Conservation (phyloP, 2,797 vertebrate species). For the Alcedo atthis region DNA sequence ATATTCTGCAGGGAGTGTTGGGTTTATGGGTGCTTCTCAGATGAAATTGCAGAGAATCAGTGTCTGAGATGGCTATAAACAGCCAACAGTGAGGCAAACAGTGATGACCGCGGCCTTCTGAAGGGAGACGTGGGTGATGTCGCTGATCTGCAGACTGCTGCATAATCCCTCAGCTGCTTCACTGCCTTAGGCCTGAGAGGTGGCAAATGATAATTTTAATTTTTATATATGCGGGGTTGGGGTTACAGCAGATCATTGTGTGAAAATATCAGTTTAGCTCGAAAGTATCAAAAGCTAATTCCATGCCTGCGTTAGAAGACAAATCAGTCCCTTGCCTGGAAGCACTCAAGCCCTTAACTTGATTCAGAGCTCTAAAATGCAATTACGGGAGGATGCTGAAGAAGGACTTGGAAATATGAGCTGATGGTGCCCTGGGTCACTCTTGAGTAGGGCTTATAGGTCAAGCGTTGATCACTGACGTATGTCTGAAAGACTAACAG, state of each 20-base stretch:
- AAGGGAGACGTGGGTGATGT: not conserved
- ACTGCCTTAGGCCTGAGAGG: not conserved
- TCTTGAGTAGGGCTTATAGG: not conserved
- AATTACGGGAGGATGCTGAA: not conserved
- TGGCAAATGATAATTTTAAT: not conserved
- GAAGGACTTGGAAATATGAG: not conserved
- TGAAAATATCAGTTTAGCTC: not conserved
- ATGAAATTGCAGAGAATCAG: not conserved
- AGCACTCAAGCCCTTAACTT: not conserved
- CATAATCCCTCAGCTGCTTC: not conserved
- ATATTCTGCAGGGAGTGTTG: not conserved
- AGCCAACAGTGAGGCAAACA: not conserved
- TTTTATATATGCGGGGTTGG: accelerated
- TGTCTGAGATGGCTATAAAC: not conserved
- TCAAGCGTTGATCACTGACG: not conserved
- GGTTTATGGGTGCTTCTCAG: not conserved
- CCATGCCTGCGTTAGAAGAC: accelerated
- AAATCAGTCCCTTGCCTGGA: not conserved
- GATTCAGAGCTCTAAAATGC: not conserved
- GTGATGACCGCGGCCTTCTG: not conserved
- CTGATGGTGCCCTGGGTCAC: not conserved
- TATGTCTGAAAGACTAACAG: not conserved
- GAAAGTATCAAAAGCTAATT: not conserved
- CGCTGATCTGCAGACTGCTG: not conserved
- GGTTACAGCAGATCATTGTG: not conserved